Base-by-base conservation (phyloP, 1,140 invertebrate genomes). In the Drosophila sucinea region DNA sequence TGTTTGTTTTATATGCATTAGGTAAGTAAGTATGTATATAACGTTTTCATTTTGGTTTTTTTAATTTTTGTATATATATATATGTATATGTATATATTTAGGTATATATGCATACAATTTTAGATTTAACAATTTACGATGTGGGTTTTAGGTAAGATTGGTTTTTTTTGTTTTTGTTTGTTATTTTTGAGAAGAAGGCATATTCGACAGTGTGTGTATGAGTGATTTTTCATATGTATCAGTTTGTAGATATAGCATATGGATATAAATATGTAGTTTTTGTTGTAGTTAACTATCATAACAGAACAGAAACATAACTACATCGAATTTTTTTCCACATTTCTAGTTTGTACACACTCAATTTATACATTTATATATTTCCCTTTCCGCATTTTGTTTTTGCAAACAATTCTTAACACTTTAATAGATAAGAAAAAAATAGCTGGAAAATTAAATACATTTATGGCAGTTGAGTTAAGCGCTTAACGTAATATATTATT, bases 391-490 rank as follows among this genome's bases (percentile, higher is more conserved):
- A 23, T 57, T 23, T 35, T 33, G n/a, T 17, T 17, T 10, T 57
- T 57, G 55, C 55, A 78, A 85, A 74, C 67, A 64, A 84, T 65
- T 67, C 44, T 73, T 30, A 69, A 84, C 60, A 70, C 47, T 80
- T 55, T 27, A 27, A 27, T 6, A 51, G 17, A 58, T 60, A 62
- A 66, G 56, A 68, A 40, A 65, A 63, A 66, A 40, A 70, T 60
- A 63, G 56, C 54, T 60, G 67, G 66, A 68, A 71, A 82, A 87
- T 7, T 68, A 71, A 85, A 87, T 86, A 78, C 60, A 78, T 64
- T 69, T 74, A 87, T 80, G 83, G 83, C 83, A 87, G 83, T 87
- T 87, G 62, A 86, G 66, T 67, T 56, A 86, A 79, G 84, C 84
- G 67, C 79, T 86, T 86, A 86, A 87, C 73, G 67, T 85, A 86